Evolutionary conservation across 2,797 vertebrate genomes (phyloP).

Genomic region (Ispidina picta): DNA sequence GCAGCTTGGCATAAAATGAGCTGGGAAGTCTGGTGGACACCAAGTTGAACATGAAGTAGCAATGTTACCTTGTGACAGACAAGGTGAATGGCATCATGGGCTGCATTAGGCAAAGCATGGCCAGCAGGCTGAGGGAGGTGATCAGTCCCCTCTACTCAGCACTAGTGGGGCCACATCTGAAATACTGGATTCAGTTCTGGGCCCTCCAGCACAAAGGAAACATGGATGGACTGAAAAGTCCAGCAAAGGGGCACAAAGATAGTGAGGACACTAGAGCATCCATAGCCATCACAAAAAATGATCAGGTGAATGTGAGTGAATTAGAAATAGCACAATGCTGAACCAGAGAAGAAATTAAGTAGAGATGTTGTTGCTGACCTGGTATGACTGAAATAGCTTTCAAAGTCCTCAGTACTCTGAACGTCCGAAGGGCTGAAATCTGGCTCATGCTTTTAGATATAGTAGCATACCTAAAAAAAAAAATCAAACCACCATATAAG

Average conservation of each 20-base stretch:
- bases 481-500: not conserved
- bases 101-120: not conserved
- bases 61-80: rapidly evolving
- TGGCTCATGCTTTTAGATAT: not conserved
- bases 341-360: not conserved
- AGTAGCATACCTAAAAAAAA: conserved; percentile 27
- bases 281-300: not conserved
- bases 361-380: conserved; percentile 49
- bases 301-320: not conserved
- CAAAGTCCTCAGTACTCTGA: conserved; percentile 77
- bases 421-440: conserved; percentile 70
- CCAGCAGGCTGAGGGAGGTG: not conserved
- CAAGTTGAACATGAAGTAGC: not conserved
- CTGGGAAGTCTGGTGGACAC: not conserved
- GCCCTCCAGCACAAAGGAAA: not conserved
- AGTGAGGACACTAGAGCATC: not conserved
- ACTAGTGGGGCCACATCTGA: not conserved
- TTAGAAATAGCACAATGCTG: not conserved
- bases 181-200: not conserved
- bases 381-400: conserved; percentile 81
- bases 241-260: not conserved
- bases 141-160: not conserved
- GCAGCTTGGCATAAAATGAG: not conserved
- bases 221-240: not conserved
- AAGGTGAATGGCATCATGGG: not conserved